Evolutionary conservation across 2,113 vertebrate genomes (phyloP).

Genomic region (Seriola rivoliana): DNA sequence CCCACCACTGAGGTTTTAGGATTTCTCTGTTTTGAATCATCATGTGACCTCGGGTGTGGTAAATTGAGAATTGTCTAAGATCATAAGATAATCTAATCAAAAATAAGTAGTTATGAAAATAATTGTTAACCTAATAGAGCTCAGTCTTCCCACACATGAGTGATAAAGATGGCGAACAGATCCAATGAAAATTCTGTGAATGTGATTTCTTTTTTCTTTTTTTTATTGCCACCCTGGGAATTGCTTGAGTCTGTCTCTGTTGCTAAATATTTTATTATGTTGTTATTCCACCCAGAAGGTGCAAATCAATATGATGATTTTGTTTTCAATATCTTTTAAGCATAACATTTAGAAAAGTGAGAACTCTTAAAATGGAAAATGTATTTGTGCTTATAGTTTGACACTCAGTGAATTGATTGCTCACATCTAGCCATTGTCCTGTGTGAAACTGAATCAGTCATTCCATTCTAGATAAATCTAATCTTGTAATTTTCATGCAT

Average conservation of each 20-base stretch:
- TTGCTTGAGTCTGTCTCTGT: conserved; percentile 21
- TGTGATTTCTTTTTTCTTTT: no score
- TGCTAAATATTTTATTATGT: conserved; percentile 56
- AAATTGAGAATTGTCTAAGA: background rate
- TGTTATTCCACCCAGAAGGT: conserved; percentile 9
- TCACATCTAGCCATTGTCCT: conserved; percentile 1
- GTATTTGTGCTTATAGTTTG: background rate
- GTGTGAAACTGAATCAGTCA: conserved; percentile 24
- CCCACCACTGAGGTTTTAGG: background rate
- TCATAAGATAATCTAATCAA: background rate
- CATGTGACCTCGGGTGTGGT: background rate
- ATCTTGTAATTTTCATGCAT: conserved; percentile 49
- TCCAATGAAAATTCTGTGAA: background rate
- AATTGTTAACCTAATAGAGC: background rate
- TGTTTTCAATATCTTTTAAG: conserved; percentile 18
- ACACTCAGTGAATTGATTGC: conserved; percentile 1
- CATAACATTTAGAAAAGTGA: background rate
- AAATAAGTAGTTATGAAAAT: background rate
- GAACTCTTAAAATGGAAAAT: conserved; percentile 33
- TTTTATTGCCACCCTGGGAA: background rate
- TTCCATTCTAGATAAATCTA: conserved; percentile 56
- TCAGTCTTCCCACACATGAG: background rate
- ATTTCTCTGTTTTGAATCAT: background rate
- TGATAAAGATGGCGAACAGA: conserved; percentile 9
- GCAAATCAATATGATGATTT: conserved; percentile 49